These are phyloP conservation scores for Cettia cetti DNA, from an alignment of 2,113 vertebrate genomes.

Conservation along the genomic window DNA sequence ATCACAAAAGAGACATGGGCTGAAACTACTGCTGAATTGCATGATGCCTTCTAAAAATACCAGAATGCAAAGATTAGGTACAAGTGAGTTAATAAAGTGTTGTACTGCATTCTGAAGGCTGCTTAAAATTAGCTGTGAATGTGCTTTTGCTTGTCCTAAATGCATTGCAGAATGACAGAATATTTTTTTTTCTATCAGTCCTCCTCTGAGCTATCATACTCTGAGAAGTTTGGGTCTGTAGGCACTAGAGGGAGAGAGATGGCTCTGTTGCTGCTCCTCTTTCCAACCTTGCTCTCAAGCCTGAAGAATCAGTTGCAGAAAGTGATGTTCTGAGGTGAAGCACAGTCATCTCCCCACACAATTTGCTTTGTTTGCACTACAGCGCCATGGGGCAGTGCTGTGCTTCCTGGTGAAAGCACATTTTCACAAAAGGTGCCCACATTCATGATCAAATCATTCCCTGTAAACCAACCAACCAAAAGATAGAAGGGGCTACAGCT, in stretches of 20 bases:
- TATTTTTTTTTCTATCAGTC: not conserved
- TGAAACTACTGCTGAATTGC: constrained; percentile 21
- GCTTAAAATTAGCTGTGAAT: constrained; percentile 45
- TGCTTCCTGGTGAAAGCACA: not conserved
- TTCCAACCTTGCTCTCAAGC: not conserved
- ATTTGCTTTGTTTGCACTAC: not conserved
- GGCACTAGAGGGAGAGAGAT: not conserved
- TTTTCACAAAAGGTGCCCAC: not conserved
- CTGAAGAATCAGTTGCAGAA: not conserved
- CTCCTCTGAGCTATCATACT: not conserved
- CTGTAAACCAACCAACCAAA: not conserved
- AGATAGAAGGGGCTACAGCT: not conserved
- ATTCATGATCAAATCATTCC: not conserved
- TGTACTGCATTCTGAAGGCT: constrained; percentile 9
- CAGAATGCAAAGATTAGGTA: constrained; percentile 7
- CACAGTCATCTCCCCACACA: not conserved
- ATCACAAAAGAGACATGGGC: not conserved
- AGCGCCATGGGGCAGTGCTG: accelerated
- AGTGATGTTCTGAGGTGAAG: not conserved
- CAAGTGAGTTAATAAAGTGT: constrained; percentile 34
- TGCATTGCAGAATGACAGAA: not conserved
- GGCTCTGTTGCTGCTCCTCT: not conserved
- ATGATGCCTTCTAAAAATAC: constrained; percentile 45
- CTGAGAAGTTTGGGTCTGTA: not conserved
- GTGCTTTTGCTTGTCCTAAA: constrained; percentile 35